Conservation (phyloP, 2,888 invertebrate species). For the Torymus auratus region DNA sequence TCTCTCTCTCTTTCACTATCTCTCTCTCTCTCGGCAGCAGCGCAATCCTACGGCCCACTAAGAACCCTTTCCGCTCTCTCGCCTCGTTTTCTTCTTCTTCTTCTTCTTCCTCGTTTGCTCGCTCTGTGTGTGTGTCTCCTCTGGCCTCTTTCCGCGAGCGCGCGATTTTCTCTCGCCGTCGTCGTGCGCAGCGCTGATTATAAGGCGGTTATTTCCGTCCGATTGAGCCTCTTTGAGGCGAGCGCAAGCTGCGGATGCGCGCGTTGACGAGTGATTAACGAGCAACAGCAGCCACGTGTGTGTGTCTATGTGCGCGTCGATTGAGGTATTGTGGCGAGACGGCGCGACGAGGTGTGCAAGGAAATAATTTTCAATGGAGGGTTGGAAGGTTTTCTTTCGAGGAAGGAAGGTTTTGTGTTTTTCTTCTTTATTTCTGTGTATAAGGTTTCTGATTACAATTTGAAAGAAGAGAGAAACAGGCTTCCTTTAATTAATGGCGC, state of each 20-base stretch:
- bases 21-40: slow-evolving; percentile 13
- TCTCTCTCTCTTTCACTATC: slow-evolving; percentile 10
- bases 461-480: no score
- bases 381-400: no score
- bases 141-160: background rate
- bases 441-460: no score
- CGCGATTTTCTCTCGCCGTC: background rate
- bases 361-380: no score
- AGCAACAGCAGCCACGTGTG: background rate
- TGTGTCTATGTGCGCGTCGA: no score
- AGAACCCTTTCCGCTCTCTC: slow-evolving; percentile 52
- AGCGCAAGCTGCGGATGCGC: background rate
- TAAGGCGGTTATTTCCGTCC: slow-evolving; percentile 46
- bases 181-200: slow-evolving; percentile 30
- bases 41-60: slow-evolving; percentile 50
- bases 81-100: slow-evolving; percentile 44
- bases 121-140: slow-evolving; percentile 7
- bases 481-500: no score
- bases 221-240: slow-evolving; percentile 41
- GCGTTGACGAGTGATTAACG: slow-evolving; percentile 10
- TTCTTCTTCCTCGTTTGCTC: slow-evolving; percentile 19
- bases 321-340: no score
- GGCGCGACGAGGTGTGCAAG: no score
- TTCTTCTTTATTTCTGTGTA: no score
- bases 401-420: no score